Conservation (phyloP, 2,888 invertebrate genomes). For the Trilocha varians region DNA sequence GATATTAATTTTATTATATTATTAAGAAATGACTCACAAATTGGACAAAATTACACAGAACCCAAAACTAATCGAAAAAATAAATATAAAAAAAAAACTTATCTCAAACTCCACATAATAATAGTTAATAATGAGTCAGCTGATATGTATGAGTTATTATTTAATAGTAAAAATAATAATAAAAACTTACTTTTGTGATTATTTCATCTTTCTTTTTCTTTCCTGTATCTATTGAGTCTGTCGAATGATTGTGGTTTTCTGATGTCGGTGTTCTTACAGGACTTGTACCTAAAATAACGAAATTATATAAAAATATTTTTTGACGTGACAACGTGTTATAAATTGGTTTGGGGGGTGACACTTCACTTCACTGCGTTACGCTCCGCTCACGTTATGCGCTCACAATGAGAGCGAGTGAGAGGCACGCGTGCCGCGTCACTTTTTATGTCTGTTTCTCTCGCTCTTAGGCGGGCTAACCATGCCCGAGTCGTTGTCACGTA, state of each 20-base stretch:
- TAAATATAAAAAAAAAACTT: slow-evolving; percentile 34
- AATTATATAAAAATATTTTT: too few species aligned
- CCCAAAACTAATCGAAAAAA: slow-evolving; percentile 39
- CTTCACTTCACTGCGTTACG: too few species aligned
- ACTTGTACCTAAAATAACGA: slow-evolving; percentile 73
- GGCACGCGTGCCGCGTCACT: too few species aligned
- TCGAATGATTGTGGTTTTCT: slow-evolving; percentile 83
- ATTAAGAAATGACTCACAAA: too few species aligned
- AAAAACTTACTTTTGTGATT: slow-evolving; percentile 65
- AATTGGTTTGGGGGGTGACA: too few species aligned
- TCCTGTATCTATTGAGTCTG: slow-evolving; percentile 80
- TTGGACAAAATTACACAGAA: slow-evolving; percentile 20
- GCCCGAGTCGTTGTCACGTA: too few species aligned
- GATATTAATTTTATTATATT: too few species aligned
- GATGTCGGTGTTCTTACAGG: slow-evolving; percentile 81
- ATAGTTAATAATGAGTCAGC: slow-evolving; percentile 31
- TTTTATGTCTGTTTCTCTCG: too few species aligned
- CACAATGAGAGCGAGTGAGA: too few species aligned
- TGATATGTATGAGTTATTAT: slow-evolving; percentile 23
- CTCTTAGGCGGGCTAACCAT: too few species aligned
- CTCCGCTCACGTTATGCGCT: too few species aligned
- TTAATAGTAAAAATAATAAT: slow-evolving; percentile 6
- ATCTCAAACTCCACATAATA: slow-evolving; percentile 50
- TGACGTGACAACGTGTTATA: too few species aligned
- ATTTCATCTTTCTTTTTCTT: slow-evolving; percentile 79